Evolutionary conservation across 2,113 vertebrate species (phyloP), one percentile per base, ranked within the genome.

Genomic region (Labrus mixtus): DNA sequence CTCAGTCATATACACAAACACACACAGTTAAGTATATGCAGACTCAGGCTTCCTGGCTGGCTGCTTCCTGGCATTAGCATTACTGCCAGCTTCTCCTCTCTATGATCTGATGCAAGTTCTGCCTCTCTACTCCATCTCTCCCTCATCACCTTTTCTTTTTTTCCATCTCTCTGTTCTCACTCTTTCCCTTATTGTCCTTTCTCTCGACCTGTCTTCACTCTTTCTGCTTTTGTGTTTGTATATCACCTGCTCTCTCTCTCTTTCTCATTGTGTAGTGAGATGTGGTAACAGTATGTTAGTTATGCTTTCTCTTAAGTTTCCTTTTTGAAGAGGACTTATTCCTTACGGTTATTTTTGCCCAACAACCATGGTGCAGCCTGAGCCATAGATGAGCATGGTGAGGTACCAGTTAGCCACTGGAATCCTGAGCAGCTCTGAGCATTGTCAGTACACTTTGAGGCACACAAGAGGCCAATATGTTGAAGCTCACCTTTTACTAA

Each of bases 51-150:
- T 73, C 36, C 73, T 81, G 78, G 73, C 72, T 90, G 81, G 67
- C 81, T 82, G 86, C 76, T 86, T 84, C 81, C 82, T 88, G 81
- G 65, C 77, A 87, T 90, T 87, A 87, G 84, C 73, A 85, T 89
- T 83, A 87, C 68, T 81, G 84, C 71, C 86, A 86, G 59, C 83
- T 60, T 73, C 62, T 65, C 68, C 60, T 68, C 25, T 75, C 74
- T 81, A 37, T 85, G 87, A 83, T 87, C 62, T 79, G 76, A 87
- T 77, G 86, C 61, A 82, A 86, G 76, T 77, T 77, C 62, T 78
- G 51, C 62, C 63, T 73, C 68, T 73, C 65, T 76, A 29, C 57
- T 80, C 78, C 15, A 43, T 73, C 48, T 36, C 63, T 55, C 78
- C 46, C 77, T 66, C 55, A 65, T 33, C 54, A 60, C 46, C 23